These are phyloP conservation scores for Procavia capensis DNA, from an alignment of 2,113 vertebrate species.

Conservation along the genomic window DNA sequence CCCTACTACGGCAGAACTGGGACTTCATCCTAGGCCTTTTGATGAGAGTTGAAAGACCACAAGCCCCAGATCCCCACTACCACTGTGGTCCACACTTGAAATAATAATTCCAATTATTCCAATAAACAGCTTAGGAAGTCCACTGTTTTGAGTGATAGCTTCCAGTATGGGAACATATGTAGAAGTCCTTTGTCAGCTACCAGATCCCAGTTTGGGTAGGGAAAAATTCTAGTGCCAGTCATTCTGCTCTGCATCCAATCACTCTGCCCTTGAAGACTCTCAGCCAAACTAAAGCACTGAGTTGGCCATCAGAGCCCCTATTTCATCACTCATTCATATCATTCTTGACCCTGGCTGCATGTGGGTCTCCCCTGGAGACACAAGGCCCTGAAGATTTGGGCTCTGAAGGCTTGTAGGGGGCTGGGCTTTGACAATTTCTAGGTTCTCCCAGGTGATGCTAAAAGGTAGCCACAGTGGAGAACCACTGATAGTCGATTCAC, in stretches of 20 bases:
- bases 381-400: background rate
- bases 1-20: background rate
- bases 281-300: background rate
- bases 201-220: background rate
- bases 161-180: background rate
- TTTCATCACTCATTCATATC: background rate
- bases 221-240: background rate
- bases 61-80: background rate
- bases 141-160: background rate
- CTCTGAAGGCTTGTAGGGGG: background rate
- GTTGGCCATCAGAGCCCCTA: background rate
- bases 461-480: background rate
- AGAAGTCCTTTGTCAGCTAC: background rate
- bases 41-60: background rate
- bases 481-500: background rate
- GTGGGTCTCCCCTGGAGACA: background rate
- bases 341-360: background rate
- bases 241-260: background rate
- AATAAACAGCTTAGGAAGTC: background rate
- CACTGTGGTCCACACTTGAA: background rate
- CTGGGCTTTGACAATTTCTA: background rate
- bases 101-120: background rate
- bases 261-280: background rate
- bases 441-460: background rate
- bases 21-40: background rate